These are phyloP conservation scores for Taenioides sp. DNA, from an alignment of 2,797 vertebrate species.

Conservation along the genomic window DNA sequence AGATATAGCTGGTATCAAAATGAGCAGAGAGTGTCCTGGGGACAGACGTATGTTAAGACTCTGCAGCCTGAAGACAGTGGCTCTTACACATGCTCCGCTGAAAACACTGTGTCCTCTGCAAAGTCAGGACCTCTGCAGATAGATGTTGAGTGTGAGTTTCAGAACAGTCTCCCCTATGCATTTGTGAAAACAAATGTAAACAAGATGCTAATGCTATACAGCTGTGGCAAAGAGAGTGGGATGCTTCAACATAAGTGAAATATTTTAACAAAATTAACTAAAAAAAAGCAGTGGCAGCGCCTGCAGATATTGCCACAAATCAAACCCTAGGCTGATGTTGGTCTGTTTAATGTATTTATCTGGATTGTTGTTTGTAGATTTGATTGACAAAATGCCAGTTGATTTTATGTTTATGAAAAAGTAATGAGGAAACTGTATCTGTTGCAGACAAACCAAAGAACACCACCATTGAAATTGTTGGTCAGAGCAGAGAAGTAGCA, in stretches of 20 bases:
- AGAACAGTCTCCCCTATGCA: conserved; percentile 17
- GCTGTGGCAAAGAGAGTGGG: too few species aligned
- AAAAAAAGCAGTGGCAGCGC: too few species aligned
- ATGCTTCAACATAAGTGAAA: too few species aligned
- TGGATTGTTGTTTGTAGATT: background rate
- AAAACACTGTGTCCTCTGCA: background rate
- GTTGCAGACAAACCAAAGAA: conserved; percentile 58
- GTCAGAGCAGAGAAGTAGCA: conserved; percentile 1
- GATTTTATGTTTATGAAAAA: background rate
- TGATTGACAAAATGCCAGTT: background rate
- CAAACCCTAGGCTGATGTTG: background rate
- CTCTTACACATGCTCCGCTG: conserved; percentile 30
- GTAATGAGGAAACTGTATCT: background rate
- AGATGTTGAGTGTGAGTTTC: conserved; percentile 55
- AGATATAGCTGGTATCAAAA: conserved; percentile 20
- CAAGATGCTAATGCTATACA: background rate
- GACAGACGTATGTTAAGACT: fast-evolving
- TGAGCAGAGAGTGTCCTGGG: fast-evolving
- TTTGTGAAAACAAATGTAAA: conserved; percentile 16
- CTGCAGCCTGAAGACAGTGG: conserved; percentile 18
- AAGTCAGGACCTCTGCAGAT: fast-evolving
- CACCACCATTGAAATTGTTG: fast-evolving
- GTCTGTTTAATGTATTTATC: background rate
- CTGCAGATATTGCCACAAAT: background rate
- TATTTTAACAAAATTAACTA: too few species aligned